A percentile compares a stretch with the other conserved stretches of the same genome.
Conservation (phyloP, 2,113 vertebrate species). For the Girardinichthys multiradiatus region DNA sequence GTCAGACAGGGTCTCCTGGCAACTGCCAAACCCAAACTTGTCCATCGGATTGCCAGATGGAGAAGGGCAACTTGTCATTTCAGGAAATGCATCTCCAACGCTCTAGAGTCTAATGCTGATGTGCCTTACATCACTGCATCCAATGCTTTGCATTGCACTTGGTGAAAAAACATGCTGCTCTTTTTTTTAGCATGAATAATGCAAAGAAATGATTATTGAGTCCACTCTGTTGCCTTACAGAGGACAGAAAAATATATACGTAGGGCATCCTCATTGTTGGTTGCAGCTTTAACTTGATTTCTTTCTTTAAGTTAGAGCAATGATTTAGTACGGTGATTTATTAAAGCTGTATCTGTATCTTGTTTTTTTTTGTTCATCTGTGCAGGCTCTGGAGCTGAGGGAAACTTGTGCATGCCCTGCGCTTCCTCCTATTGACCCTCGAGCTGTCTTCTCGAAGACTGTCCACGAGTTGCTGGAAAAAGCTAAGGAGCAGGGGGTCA, state of each 20-base stretch:
- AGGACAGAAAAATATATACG: background rate
- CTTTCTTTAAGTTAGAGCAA: background rate
- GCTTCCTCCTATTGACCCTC: conserved; percentile 88
- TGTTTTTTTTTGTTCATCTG: conserved; percentile 29
- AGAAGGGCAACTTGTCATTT: too few species aligned
- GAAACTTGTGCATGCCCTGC: conserved; percentile 87
- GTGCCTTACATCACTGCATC: too few species aligned
- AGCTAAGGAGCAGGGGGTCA: conserved; percentile 40
- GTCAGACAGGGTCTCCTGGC: too few species aligned
- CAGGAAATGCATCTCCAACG: too few species aligned
- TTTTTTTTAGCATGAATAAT: too few species aligned
- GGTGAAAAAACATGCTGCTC: too few species aligned
- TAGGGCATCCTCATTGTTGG: background rate
- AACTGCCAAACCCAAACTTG: too few species aligned
- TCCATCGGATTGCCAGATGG: too few species aligned
- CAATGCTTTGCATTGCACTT: too few species aligned
- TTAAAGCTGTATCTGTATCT: background rate
- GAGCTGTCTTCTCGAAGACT: conserved; percentile 82
- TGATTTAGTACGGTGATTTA: background rate
- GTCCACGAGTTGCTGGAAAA: conserved; percentile 81
- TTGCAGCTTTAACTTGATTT: background rate
- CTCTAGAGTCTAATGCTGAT: too few species aligned
- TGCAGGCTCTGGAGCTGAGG: conserved; percentile 91
- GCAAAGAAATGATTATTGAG: background rate
- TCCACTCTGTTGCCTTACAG: background rate